Evolutionary conservation across 2,888 invertebrate species (phyloP).

Genomic region (Pachymerium ferrugineum): DNA sequence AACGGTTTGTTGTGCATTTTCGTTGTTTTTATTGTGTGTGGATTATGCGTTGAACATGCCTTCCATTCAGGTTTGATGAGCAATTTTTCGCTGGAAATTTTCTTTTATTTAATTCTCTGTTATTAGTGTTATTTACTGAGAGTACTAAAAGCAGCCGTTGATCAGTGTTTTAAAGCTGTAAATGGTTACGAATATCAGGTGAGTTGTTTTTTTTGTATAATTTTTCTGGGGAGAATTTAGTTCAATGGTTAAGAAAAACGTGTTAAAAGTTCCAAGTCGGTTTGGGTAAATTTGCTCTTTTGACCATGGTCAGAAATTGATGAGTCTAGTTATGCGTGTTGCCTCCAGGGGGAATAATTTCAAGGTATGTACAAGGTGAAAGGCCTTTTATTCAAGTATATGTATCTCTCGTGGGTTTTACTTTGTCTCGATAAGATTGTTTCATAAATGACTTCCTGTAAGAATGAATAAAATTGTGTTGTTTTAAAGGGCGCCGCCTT

Average conservation of each 20-base stretch:
- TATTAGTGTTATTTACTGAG: conserved; percentile 27
- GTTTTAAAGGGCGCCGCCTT: no score
- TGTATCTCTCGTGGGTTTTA: no score
- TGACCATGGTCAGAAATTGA: not conserved
- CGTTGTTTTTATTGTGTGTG: not conserved
- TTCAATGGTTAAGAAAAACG: no score
- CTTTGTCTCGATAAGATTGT: no score
- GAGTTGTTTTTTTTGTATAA: not conserved
- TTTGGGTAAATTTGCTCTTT: no score
- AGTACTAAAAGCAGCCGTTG: conserved; percentile 29
- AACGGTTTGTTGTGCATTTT: not conserved
- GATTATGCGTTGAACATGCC: not conserved
- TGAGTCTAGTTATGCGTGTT: not conserved
- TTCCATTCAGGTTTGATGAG: not conserved
- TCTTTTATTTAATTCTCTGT: not conserved
- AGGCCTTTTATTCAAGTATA: conserved; percentile 11
- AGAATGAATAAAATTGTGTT: no score
- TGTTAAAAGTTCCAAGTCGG: no score
- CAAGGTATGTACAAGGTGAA: conserved; percentile 4
- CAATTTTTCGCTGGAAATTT: not conserved
- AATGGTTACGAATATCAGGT: not conserved
- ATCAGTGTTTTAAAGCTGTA: conserved; percentile 29
- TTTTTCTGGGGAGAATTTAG: no score
- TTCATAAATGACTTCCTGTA: no score
- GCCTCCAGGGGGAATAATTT: not conserved